These are phyloP conservation scores for Mirounga angustirostris DNA, from an alignment of 2,113 vertebrate genomes.

Conservation along the genomic window DNA sequence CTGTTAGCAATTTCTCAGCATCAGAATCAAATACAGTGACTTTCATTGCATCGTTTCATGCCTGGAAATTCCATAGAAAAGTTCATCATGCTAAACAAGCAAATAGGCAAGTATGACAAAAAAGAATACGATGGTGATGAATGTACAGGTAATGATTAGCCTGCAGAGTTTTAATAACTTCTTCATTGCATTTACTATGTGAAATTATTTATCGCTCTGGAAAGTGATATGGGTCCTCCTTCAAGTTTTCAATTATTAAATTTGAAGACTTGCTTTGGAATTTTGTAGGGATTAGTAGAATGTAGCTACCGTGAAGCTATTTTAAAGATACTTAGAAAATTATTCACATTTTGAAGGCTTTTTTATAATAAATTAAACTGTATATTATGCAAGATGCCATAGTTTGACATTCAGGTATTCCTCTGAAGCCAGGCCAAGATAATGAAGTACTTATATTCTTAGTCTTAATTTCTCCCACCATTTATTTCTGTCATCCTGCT, in stretches of 20 bases:
- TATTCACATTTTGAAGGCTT: background rate
- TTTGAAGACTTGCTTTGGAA: background rate
- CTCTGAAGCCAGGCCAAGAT: slow-evolving; percentile 67
- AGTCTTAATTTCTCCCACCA: slow-evolving; percentile 50
- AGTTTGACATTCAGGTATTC: slow-evolving; percentile 29
- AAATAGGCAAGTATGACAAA: background rate
- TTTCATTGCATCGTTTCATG: slow-evolving; percentile 22
- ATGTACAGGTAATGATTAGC: background rate
- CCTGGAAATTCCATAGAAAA: background rate
- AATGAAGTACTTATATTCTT: slow-evolving; percentile 54
- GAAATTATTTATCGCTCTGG: slow-evolving; percentile 22
- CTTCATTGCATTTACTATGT: slow-evolving; percentile 11
- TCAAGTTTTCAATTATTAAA: background rate
- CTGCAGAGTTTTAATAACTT: background rate
- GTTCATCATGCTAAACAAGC: background rate
- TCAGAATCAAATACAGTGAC: slow-evolving; percentile 12
- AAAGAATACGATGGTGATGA: background rate
- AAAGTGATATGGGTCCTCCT: background rate
- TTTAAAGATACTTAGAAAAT: slow-evolving; percentile 25
- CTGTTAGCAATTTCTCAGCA: slow-evolving; percentile 44
- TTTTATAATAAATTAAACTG: slow-evolving; percentile 44
- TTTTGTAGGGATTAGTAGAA: background rate
- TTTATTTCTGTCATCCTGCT: slow-evolving; percentile 81
- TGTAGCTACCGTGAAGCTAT: background rate
- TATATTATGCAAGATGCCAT: background rate